These are phyloP conservation scores for Vesta saturnalis DNA, from an alignment of 2,888 invertebrate species.

Conservation along the genomic window DNA sequence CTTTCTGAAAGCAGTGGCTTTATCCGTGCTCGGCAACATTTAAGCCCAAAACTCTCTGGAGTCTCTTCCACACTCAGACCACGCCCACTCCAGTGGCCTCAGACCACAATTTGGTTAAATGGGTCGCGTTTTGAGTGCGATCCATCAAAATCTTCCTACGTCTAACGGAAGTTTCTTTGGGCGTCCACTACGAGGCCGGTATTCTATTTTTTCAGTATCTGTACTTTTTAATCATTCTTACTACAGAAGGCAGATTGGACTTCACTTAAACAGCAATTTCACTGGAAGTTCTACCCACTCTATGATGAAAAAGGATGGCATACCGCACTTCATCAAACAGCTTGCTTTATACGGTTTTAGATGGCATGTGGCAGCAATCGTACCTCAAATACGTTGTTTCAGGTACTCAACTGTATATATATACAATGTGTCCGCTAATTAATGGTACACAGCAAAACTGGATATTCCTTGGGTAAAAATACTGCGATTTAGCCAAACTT, in stretches of 20 bases:
- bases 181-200: no score
- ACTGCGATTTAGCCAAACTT: no score
- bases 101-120: neutral
- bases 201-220: neutral
- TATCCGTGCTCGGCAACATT: neutral
- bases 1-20: no score
- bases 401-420: constrained; percentile 39
- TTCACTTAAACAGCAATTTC: neutral
- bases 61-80: no score
- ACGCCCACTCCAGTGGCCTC: neutral
- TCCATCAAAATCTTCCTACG: neutral
- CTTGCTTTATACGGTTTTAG: neutral
- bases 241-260: neutral
- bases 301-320: neutral
- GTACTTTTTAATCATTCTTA: neutral
- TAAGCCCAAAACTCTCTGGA: neutral
- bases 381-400: neutral
- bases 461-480: no score
- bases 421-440: no score
- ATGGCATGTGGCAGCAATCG: neutral
- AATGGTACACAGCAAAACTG: no score
- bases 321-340: neutral
- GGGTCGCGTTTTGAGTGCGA: neutral
- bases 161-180: neutral
- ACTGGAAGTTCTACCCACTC: neutral